Conservation (phyloP, 2,113 vertebrate species). For the Platysteira castanea region DNA sequence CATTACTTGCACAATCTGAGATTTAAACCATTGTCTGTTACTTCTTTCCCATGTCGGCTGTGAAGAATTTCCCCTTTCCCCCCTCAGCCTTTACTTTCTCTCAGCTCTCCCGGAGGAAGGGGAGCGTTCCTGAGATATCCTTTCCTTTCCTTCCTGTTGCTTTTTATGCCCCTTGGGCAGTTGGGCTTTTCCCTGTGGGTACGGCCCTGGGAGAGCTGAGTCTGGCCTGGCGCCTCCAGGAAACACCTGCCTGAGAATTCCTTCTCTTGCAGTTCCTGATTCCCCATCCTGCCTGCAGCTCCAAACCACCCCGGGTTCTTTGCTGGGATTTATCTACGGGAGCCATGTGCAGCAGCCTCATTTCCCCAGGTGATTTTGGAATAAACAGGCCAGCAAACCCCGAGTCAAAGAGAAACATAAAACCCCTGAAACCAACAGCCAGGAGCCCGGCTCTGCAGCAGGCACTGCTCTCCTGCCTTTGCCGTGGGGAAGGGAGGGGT, state of each 20-base stretch:
- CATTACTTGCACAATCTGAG: not conserved
- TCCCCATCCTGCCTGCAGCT: not conserved
- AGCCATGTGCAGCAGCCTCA: not conserved
- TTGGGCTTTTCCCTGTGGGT: not conserved
- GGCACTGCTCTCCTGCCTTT: not conserved
- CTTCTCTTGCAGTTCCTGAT: not conserved
- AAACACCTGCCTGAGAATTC: not conserved
- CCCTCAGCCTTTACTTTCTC: not conserved
- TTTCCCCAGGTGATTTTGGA: not conserved
- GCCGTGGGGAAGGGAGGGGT: not conserved
- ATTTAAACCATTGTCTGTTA: not conserved
- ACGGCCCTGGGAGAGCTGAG: rapidly evolving
- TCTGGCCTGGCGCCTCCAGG: not conserved
- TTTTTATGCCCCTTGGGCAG: not conserved
- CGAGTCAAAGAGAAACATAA: not conserved
- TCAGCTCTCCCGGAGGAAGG: not conserved
- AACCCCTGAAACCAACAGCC: not conserved
- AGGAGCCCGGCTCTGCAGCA: not conserved
- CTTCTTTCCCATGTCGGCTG: not conserved
- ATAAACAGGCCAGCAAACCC: not conserved
- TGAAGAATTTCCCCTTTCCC: not conserved
- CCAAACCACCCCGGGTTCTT: not conserved
- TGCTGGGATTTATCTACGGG: not conserved
- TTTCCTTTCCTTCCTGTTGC: not conserved
- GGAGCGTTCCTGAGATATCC: not conserved